Evolutionary conservation across 2,113 vertebrate species (phyloP), one percentile per base, ranked within the genome.

Genomic region (Raja brachyura): DNA sequence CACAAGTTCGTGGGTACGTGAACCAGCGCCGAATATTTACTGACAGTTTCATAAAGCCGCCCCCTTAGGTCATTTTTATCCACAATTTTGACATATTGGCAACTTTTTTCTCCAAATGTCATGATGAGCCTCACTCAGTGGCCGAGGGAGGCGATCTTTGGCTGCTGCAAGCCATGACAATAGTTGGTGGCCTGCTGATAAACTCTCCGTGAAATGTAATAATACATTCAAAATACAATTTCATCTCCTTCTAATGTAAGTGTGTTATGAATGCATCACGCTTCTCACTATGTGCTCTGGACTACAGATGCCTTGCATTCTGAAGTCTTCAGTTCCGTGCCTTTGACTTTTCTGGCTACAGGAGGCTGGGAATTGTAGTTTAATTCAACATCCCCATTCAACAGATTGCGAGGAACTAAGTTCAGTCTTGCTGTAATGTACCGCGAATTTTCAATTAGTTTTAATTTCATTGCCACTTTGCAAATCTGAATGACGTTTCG

Each of bases 291-390:
- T 28, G 6, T 85, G n/a, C 11, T n/a, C n/a, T 25, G 68, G 68
- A 92, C 90, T 92, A 39, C 66, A 92, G 16, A 25, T 54, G 31
- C 20, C 61, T 48, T 90, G n/a, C 63, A 3, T n/a, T 20, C 33
- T 48, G 33, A 48, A 39, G 63, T 25, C 66, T 92, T 13, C n/a
- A n/a, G n/a, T n/a, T n/a, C 68, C 73, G 66, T 14, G 11, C 18
- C 90, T 92, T 68, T 13, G 68, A 25, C 39, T 73, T 70, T 59
- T 25, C 16, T 86, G 48, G 0, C 2, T 73, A 20, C 4, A 48
- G 68, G 31, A 33, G 16, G 11, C 90, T 74, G 90, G 90, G 90
- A 70, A 25, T 92, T 92, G 90, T 92, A 92, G 90, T 92, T 33
- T 73, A 39, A 92, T 70, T 54, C 18, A 18, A 70, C 86, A 70